Evolutionary conservation across 2,113 vertebrate genomes (phyloP), one percentile per base, ranked within the genome.

Genomic region (Misgurnus mizolepis): DNA sequence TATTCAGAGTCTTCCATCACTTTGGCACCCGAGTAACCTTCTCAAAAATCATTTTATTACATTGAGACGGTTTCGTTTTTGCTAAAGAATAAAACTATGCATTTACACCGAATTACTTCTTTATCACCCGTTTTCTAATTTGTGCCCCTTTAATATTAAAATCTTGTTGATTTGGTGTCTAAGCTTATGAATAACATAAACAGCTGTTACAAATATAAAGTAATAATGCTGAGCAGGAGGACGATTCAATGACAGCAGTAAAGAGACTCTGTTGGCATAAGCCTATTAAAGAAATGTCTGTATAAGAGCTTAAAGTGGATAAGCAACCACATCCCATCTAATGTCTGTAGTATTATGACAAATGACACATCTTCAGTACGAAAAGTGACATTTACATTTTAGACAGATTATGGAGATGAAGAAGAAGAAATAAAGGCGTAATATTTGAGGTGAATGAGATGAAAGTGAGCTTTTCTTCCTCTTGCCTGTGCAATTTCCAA

Each of bases 331-430:
- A 4, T 72, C 50, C 50, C 9, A 58, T 34, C 69, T 58, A 41
- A 72, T 41, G 69, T 72, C 50, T 43, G n/a, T 53, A 58, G 49
- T 41, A 58, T 41, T 41, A 72, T 18, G 69, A 58, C 17, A 45
- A 76, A 53, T 60, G 60, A 47, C 41, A 45, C 50, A 34, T n/a
- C 22, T 53, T 27, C 14, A 64, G 17, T 53, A 71, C 27, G 27
- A 71, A 66, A 66, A 49, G 45, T 80, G n/a, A 65, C 55, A 80
- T 83, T 83, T 74, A 76, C 49, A 34, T 66, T 53, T 18, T 49
- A n/a, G 39, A 50, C 10, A 58, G 17, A 15, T 34, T 65, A 34
- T 34, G 27, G 27, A 34, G 27, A 34, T 34, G 27, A 34, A 34
- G 61, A 11, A n/a, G 60, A 27, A 47, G 15, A 11, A 58, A 55